Evolutionary conservation across 35 echinoderm and acorn worm species (phyloP).

Genomic region (Chiridota heheva): DNA sequence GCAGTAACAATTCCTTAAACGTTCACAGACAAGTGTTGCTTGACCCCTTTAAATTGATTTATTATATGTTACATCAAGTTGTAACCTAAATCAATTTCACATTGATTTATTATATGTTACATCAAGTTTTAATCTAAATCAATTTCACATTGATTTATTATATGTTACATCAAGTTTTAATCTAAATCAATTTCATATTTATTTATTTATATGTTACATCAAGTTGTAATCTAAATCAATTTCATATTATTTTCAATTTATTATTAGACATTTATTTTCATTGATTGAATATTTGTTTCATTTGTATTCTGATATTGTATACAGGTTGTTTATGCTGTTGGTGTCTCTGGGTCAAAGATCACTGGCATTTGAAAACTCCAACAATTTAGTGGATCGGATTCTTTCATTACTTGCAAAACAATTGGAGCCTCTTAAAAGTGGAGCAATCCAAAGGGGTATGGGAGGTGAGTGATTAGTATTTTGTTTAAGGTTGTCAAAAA

Average conservation of each 20-base stretch:
- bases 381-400: slow-evolving; percentile 74
- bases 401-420: slow-evolving; percentile 69
- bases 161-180: too few relatives aligned
- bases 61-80: too few relatives aligned
- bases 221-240: neutral
- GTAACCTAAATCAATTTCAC: too few relatives aligned
- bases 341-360: slow-evolving; percentile 83
- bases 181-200: too few relatives aligned
- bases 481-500: too few relatives aligned
- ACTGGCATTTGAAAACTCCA: slow-evolving; percentile 64
- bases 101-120: too few relatives aligned
- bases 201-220: neutral
- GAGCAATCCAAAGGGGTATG: slow-evolving; percentile 16
- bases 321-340: slow-evolving; percentile 88
- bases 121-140: too few relatives aligned
- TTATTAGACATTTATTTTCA: neutral
- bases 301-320: neutral
- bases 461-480: too few relatives aligned
- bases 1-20: too few relatives aligned
- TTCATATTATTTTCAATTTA: neutral
- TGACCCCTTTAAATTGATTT: too few relatives aligned
- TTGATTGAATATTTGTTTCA: neutral
- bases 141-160: too few relatives aligned
- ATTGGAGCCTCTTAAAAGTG: slow-evolving; percentile 63
- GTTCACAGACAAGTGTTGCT: too few relatives aligned